Conservation (phyloP, 1,140 invertebrate genomes). For the Brachionus calyciflorus region DNA sequence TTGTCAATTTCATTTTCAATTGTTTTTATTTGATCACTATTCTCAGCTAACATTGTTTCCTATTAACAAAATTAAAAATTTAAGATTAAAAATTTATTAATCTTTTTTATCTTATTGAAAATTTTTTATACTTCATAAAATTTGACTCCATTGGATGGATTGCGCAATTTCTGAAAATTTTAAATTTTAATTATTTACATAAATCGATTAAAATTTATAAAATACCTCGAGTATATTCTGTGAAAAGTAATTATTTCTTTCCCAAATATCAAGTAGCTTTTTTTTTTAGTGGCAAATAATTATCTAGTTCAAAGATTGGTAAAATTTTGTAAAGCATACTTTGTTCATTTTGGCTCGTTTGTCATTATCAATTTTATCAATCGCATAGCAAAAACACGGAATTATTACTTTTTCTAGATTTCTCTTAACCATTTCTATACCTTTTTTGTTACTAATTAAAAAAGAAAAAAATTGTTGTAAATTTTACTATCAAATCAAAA, state of each 20-base stretch:
- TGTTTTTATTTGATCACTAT: slow-evolving; percentile 72
- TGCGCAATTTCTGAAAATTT: slow-evolving; percentile 59
- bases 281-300: too few species aligned
- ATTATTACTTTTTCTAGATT: slow-evolving; percentile 89
- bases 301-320: too few species aligned
- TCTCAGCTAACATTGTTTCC: slow-evolving; percentile 73
- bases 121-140: slow-evolving; percentile 51
- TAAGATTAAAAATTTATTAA: not conserved
- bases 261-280: slow-evolving; percentile 76
- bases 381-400: slow-evolving; percentile 90
- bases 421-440: slow-evolving; percentile 76
- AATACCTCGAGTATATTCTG: slow-evolving; percentile 32
- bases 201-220: not conserved
- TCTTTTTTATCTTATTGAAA: not conserved
- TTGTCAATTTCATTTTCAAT: slow-evolving; percentile 69
- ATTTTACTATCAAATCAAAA: too few species aligned
- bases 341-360: slow-evolving; percentile 85
- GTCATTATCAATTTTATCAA: slow-evolving; percentile 74
- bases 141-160: slow-evolving; percentile 54
- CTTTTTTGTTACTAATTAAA: slow-evolving; percentile 22
- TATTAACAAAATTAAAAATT: slow-evolving; percentile 60
- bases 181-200: slow-evolving; percentile 48
- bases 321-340: slow-evolving; percentile 61
- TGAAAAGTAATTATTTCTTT: slow-evolving; percentile 86
- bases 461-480: not conserved